Percentiles rank a stretch among this genome's conserved stretches.
phyloP scores from a whole-genome alignment of 2,797 vertebrate genomes.

The Brachyrhaphis roseni region DNA sequence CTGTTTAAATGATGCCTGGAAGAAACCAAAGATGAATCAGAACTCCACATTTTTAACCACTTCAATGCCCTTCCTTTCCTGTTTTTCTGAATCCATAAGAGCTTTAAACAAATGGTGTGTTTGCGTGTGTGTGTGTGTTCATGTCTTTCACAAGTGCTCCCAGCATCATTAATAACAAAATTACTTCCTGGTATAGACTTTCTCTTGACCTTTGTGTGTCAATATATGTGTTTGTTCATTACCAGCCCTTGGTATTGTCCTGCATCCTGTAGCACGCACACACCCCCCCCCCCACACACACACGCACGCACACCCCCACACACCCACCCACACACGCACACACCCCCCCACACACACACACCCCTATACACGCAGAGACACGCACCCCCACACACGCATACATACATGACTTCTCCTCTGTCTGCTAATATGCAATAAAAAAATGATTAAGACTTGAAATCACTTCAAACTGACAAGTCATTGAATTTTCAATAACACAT shows the following conservation, averaged over 20 bases:
- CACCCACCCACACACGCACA: conserved; percentile 1
- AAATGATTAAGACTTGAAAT: conserved; percentile 10
- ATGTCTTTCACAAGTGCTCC: conserved; percentile 57
- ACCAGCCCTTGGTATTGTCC: conserved; percentile 53
- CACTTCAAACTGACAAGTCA: conserved; percentile 38
- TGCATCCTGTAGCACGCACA: conserved; percentile 54
- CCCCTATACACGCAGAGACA: conserved; percentile 15
- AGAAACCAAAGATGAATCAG: neutral
- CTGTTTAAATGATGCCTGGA: neutral
- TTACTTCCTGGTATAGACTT: conserved; percentile 77
- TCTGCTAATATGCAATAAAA: conserved; percentile 17
- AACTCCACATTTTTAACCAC: neutral
- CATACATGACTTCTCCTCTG: neutral
- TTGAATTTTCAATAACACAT: conserved; percentile 22
- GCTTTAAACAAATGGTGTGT: conserved; percentile 17
- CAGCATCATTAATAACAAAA: conserved; percentile 75
- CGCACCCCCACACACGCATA: conserved; percentile 18
- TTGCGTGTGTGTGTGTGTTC: conserved; percentile 15
- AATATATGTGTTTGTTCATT: conserved; percentile 10
- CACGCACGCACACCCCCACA: conserved; percentile 13
- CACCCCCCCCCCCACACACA: conserved; percentile 14
- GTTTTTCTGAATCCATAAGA: conserved; percentile 49
- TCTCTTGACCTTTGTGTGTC: conserved; percentile 52
- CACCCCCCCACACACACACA: conserved; percentile 4
- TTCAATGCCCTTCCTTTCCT: conserved; percentile 53